Conservation (phyloP, 2,888 invertebrate species). For the Automeris io region DNA sequence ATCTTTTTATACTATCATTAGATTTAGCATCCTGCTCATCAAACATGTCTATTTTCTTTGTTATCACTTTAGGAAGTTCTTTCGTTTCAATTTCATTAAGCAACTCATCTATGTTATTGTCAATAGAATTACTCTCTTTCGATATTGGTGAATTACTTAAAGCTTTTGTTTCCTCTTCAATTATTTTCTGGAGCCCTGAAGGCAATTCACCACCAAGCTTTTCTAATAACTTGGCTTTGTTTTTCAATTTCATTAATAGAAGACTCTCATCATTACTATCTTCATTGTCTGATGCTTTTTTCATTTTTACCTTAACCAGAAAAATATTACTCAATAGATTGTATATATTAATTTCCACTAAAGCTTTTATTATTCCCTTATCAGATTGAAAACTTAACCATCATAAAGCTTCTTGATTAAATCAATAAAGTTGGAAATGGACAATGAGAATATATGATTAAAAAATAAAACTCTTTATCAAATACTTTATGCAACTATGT, state of each 20-base stretch:
- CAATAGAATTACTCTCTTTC: conserved; percentile 26
- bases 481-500: not conserved
- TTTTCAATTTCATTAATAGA: conserved; percentile 57
- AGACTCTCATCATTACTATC: conserved; percentile 55
- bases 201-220: conserved; percentile 74
- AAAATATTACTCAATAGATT: not conserved
- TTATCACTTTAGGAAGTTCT: conserved; percentile 51
- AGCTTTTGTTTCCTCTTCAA: conserved; percentile 45
- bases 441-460: not conserved
- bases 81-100: conserved; percentile 62
- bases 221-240: conserved; percentile 70
- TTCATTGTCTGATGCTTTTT: conserved; percentile 36
- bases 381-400: conserved; percentile 9
- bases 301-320: not conserved
- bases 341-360: not conserved
- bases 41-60: conserved; percentile 35
- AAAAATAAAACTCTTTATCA: not conserved
- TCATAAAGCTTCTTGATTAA: conserved; percentile 2
- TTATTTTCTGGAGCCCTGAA: conserved; percentile 62
- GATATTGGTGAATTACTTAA: conserved; percentile 34
- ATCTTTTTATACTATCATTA: conserved; percentile 29
- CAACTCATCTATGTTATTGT: conserved; percentile 49
- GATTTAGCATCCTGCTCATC: conserved; percentile 27
- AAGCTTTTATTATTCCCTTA: no score
- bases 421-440: conserved; percentile 4